These are phyloP conservation scores for Lichenostomus cassidix DNA, from an alignment of 2,113 vertebrate genomes.

Conservation along the genomic window DNA sequence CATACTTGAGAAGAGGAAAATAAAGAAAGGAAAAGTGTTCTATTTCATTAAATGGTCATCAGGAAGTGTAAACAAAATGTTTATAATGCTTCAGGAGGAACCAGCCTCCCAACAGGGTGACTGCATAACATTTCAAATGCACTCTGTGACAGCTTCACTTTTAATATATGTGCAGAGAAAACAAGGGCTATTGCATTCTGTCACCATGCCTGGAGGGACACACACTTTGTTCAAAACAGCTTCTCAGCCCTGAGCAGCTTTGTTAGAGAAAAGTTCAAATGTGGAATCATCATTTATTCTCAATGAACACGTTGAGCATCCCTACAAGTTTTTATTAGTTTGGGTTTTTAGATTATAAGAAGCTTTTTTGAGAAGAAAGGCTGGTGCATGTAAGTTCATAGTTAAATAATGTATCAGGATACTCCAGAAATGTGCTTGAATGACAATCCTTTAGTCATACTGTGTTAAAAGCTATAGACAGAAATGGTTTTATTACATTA, in stretches of 20 bases:
- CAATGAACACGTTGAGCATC: background rate
- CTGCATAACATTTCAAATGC: background rate
- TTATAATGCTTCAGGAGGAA: background rate
- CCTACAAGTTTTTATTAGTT: background rate
- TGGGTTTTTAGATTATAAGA: background rate
- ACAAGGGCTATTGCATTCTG: background rate
- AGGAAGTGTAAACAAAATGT: conserved; percentile 16
- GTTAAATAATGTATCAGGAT: background rate
- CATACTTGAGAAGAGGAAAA: background rate
- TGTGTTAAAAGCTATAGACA: background rate
- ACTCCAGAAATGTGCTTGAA: background rate
- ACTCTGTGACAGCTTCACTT: background rate
- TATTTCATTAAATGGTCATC: conserved; percentile 32
- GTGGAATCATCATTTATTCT: background rate
- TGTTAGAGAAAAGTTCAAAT: background rate
- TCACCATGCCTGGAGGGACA: background rate
- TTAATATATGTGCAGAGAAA: background rate
- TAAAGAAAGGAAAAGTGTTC: background rate
- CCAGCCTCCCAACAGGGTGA: background rate
- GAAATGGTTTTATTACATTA: background rate
- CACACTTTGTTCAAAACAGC: background rate
- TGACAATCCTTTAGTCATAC: background rate
- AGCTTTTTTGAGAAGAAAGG: background rate
- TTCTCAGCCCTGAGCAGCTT: background rate
- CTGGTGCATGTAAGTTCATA: background rate